phyloP scores from a whole-genome alignment of 2,888 invertebrate genomes.

The Leptinotarsa tumamoca region DNA sequence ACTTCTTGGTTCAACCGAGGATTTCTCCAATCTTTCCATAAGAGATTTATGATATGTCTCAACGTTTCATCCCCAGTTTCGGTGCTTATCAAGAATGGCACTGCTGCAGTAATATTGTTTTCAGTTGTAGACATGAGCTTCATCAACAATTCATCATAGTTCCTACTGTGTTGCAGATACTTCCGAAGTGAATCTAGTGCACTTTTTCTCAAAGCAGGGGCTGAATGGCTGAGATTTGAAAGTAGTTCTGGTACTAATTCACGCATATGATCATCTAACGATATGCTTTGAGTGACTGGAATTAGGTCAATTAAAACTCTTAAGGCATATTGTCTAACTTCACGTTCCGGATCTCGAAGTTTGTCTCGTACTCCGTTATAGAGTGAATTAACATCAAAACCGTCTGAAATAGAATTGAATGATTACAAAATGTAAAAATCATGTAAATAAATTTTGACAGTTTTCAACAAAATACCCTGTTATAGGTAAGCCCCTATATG shows the following conservation, averaged over 20 bases:
- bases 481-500: too few relatives aligned
- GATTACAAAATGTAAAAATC: too few relatives aligned
- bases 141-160: slow-evolving; percentile 76
- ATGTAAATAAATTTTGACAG: too few relatives aligned
- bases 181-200: slow-evolving; percentile 81
- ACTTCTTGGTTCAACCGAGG: slow-evolving; percentile 70
- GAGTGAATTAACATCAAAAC: slow-evolving; percentile 48
- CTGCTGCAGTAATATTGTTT: slow-evolving; percentile 67
- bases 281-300: slow-evolving; percentile 75
- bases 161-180: slow-evolving; percentile 77
- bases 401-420: slow-evolving; percentile 50
- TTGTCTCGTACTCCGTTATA: slow-evolving; percentile 69
- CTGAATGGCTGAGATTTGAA: slow-evolving; percentile 82
- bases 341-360: slow-evolving; percentile 84
- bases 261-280: slow-evolving; percentile 77
- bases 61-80: slow-evolving; percentile 40
- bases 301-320: slow-evolving; percentile 83
- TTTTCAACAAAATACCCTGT: too few relatives aligned
- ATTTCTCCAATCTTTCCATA: slow-evolving; percentile 41
- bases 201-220: slow-evolving; percentile 84
- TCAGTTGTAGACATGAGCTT: slow-evolving; percentile 77
- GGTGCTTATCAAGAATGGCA: slow-evolving; percentile 57
- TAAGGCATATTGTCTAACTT: slow-evolving; percentile 85
- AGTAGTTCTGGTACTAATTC: slow-evolving; percentile 76
- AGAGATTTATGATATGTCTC: slow-evolving; percentile 32